These are phyloP conservation scores for Ectemnius lituratus DNA, from an alignment of 2,888 invertebrate genomes.

Conservation along the genomic window DNA sequence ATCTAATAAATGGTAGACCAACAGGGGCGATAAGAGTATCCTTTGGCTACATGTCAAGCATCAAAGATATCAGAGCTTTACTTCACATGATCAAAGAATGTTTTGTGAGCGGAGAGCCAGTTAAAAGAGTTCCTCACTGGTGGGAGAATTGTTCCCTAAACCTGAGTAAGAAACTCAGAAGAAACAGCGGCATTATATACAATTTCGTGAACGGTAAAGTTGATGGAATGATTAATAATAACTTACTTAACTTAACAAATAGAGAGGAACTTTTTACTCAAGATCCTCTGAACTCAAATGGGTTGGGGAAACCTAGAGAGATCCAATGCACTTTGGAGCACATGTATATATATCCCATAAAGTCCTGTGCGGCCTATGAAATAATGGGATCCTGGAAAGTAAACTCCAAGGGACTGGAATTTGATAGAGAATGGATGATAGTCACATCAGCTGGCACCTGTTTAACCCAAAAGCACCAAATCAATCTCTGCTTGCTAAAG, in stretches of 20 bases:
- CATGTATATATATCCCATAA: slow-evolving; percentile 91
- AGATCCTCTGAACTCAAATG: background rate
- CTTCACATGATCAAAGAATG: slow-evolving; percentile 87
- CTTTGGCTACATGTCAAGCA: slow-evolving; percentile 93
- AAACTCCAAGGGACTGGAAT: slow-evolving; percentile 87
- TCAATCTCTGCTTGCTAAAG: slow-evolving; percentile 87
- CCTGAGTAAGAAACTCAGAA: slow-evolving; percentile 36
- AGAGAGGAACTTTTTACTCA: slow-evolving; percentile 15
- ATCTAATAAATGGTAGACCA: slow-evolving; percentile 91
- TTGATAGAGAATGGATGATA: slow-evolving; percentile 97
- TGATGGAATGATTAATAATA: slow-evolving; percentile 15
- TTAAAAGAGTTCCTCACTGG: slow-evolving; percentile 72
- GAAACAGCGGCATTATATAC: slow-evolving; percentile 12
- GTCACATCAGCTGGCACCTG: slow-evolving; percentile 89
- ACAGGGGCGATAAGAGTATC: slow-evolving; percentile 96
- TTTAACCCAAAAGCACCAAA: slow-evolving; percentile 92
- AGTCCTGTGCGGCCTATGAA: slow-evolving; percentile 92
- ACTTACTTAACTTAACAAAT: slow-evolving; percentile 19
- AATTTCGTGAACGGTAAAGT: slow-evolving; percentile 5
- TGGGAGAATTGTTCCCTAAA: slow-evolving; percentile 58
- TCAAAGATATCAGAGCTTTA: slow-evolving; percentile 85
- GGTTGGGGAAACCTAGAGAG: background rate
- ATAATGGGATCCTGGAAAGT: slow-evolving; percentile 85
- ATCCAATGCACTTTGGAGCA: slow-evolving; percentile 70
- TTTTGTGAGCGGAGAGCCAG: slow-evolving; percentile 82